phyloP scores from a whole-genome alignment of 2,888 invertebrate genomes.

The Lomographa bimaculata region DNA sequence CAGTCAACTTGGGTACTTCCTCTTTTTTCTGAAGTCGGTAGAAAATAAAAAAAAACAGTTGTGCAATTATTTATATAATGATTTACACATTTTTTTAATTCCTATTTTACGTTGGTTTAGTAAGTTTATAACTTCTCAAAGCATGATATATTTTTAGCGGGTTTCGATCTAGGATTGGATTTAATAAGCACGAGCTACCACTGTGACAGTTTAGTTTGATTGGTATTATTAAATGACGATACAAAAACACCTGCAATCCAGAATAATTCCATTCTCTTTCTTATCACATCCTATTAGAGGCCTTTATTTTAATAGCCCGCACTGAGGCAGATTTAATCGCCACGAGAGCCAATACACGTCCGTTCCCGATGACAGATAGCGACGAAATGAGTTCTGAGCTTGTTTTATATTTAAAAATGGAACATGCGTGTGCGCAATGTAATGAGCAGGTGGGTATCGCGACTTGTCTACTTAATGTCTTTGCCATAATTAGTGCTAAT shows the following conservation, averaged over 20 bases:
- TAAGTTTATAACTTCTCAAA: no score
- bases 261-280: conserved; percentile 6
- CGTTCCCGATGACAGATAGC: conserved; percentile 76
- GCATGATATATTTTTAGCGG: no score
- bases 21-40: no score
- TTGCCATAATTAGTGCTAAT: conserved; percentile 60
- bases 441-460: conserved; percentile 73
- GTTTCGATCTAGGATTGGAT: no score
- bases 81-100: no score
- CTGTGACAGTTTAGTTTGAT: no score
- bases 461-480: conserved; percentile 62
- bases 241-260: conserved; percentile 46
- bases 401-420: conserved; percentile 58
- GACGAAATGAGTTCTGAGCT: conserved; percentile 62
- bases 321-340: conserved; percentile 71
- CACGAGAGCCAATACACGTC: conserved; percentile 52
- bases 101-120: no score
- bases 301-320: conserved; percentile 70
- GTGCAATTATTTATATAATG: no score
- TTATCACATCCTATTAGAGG: conserved; percentile 64
- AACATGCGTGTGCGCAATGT: conserved; percentile 55
- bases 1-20: no score
- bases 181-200: no score
- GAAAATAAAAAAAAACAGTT: no score
- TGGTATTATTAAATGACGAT: no score